These are phyloP conservation scores for Melanogrammus aeglefinus DNA, from an alignment of 2,797 vertebrate species.

Conservation along the genomic window DNA sequence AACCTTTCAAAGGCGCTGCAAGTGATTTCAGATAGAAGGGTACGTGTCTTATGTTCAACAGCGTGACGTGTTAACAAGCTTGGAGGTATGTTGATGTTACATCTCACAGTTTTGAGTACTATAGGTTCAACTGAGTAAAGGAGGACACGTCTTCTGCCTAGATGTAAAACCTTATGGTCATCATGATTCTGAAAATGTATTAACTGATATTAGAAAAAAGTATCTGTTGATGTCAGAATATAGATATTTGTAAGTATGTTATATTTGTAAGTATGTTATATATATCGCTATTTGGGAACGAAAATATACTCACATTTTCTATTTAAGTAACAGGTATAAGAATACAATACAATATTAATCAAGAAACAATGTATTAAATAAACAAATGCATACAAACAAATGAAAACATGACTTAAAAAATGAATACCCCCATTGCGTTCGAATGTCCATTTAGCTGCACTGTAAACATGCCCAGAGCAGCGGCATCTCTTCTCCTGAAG, in stretches of 20 bases:
- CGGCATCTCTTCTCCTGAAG: constrained; percentile 44
- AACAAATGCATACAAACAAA: constrained; percentile 21
- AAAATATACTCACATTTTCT: not conserved
- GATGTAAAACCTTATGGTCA: not conserved
- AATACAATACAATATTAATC: not conserved
- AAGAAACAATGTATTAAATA: not conserved
- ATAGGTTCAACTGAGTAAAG: not conserved
- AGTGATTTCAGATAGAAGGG: not conserved
- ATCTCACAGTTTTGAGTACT: not conserved
- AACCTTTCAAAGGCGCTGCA: not conserved
- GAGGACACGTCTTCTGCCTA: not conserved
- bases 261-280: not conserved
- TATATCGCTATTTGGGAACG: not conserved
- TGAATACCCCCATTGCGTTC: not conserved
- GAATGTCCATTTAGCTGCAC: constrained; percentile 20
- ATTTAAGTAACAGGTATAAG: not conserved
- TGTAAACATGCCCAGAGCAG: constrained; percentile 39
- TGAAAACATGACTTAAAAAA: not conserved
- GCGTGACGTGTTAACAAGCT: not conserved
- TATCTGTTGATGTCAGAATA: not conserved
- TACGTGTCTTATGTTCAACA: not conserved
- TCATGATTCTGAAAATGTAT: not conserved
- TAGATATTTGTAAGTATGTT: not conserved
- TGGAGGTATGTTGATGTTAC: not conserved
- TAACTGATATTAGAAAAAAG: not conserved